Evolutionary conservation across 2,797 vertebrate genomes (phyloP), one percentile per base, ranked within the genome.

Genomic region (Lagocephalus sceleratus): DNA sequence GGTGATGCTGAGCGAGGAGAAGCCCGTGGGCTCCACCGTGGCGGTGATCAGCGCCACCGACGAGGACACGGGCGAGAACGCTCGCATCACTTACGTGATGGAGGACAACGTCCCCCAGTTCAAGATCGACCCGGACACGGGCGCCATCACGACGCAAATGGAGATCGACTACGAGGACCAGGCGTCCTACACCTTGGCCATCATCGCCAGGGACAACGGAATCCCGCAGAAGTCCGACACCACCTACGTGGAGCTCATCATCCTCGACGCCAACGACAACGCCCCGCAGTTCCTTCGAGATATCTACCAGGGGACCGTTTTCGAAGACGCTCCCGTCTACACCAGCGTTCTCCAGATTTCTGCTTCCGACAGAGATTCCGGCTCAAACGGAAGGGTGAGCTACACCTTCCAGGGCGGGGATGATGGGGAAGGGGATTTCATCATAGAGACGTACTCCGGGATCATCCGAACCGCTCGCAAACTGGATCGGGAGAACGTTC

Each of bases 161-260:
- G 95, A 96, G 74, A 89, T 99, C 3, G 97, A 99, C 85, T 98
- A 98, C 0, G 97, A 99, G 75, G 94, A 96, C 61, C 94, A 93
- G 77, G 93, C 95, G 0, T 95, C 95, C 26, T 99, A 96, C 81
- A 97, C 97, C 0, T 74, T 99, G 79, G 95, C 94, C 57, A 92
- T 99, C 69, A 94, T 94, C 0, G 97, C 97, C 17, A 91, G 88
- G 1, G 97, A 99, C 87, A 98, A 99, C 0, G 97, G 97, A 43
- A 96, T 98, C 74, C 97, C 96, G 0, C 97, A 96, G 82, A 99
- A 99, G 71, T 96, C 94, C 0, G 97, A 98, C 60, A 97, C 93
- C 41, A 97, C 97, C 0, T 97, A 97, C 0, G 93, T 99, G 15
- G 97, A 99, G 85, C 95, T 99, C 20, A 92, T 95, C 10, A 87